Base-by-base conservation (phyloP, 30 jellyfish, hydroid and myxozoan species). In the Catostylus mosaicus region DNA sequence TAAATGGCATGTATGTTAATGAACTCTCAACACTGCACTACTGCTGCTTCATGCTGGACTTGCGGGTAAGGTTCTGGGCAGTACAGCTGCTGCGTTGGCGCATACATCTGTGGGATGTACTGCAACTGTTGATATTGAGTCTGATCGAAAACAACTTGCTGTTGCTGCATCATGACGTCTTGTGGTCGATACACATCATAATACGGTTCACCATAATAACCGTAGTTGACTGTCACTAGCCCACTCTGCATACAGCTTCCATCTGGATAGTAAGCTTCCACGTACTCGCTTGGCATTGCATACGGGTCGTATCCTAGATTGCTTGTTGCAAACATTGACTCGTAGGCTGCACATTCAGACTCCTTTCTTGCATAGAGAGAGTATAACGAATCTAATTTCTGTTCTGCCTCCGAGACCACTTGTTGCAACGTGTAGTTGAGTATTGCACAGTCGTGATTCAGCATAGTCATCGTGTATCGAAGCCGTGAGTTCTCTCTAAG, bases 401-500 rank as follows among this genome's bases (percentile, higher is more conserved):
- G 89, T 59, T 91, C 98, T 20, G 98, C 96, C 45, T 91, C 98
- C 12, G 77, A 27, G 14, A 82, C 78, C 0, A 91, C 86, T 48
- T 91, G 94, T 67, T 91, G 96, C 90, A 91, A 37, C 66, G 88
- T 91, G 68, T 65, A 71, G 12, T 91, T 78, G 74, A 85, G 67
- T 30, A 91, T 77, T 20, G 89, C 83, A 38, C 94, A 74, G 73
- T 91, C 98, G 38, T 83, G 94, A 34, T 81, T 91, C 78, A 91
- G 48, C 86, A 68, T 78, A 19, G 59, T 57, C 66, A 84, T 71
- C 57, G 73, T 84, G 76, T 91, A 78, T 20, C 85, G 84, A 45
- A 91, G 80, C 59, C 85, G 89, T 20, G 98, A 75, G 43, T 91
- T 91, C 37, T 91, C 96, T 72, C 98, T 79, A 29, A 91, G 45